Percentiles rank a stretch among this genome's conserved stretches.
Evolutionary conservation across 2,888 invertebrate genomes (phyloP).

Genomic region (Acleris emargana): DNA sequence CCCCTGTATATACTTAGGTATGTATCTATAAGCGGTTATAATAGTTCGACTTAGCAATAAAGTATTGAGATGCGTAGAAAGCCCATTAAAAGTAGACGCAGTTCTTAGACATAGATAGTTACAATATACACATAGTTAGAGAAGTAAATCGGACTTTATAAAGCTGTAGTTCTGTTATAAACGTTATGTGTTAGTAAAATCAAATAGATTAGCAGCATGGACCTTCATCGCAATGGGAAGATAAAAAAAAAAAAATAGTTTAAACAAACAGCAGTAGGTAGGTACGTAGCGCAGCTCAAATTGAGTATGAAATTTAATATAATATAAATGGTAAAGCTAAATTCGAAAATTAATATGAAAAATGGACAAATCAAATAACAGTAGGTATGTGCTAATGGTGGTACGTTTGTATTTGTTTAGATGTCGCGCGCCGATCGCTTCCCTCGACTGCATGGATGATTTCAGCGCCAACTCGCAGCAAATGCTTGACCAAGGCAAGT

Average conservation of each 20-base stretch:
- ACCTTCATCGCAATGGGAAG: neutral
- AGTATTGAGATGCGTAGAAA: constrained; percentile 21
- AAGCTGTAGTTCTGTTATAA: neutral
- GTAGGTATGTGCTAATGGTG: neutral
- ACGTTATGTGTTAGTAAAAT: neutral
- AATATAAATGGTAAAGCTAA: neutral
- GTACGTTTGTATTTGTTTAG: constrained; percentile 63
- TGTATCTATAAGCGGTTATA: neutral
- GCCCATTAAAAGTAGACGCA: constrained; percentile 17
- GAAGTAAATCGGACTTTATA: neutral
- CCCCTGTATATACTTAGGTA: neutral
- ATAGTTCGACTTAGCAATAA: neutral
- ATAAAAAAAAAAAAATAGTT: too few relatives aligned
- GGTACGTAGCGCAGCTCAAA: too few relatives aligned
- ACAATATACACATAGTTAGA: neutral
- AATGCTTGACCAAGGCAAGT: constrained; percentile 79
- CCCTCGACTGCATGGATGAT: constrained; percentile 97
- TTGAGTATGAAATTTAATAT: neutral
- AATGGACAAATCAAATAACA: neutral
- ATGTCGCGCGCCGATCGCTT: constrained; percentile 96
- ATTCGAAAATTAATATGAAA: neutral
- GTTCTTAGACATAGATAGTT: neutral
- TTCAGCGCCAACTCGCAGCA: constrained; percentile 88
- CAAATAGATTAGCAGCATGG: neutral
- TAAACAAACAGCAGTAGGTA: too few relatives aligned